Percentiles rank a stretch among this genome's conserved stretches.
Evolutionary conservation across 2,888 invertebrate genomes (phyloP).

Genomic region (Linnaemya vulpina): DNA sequence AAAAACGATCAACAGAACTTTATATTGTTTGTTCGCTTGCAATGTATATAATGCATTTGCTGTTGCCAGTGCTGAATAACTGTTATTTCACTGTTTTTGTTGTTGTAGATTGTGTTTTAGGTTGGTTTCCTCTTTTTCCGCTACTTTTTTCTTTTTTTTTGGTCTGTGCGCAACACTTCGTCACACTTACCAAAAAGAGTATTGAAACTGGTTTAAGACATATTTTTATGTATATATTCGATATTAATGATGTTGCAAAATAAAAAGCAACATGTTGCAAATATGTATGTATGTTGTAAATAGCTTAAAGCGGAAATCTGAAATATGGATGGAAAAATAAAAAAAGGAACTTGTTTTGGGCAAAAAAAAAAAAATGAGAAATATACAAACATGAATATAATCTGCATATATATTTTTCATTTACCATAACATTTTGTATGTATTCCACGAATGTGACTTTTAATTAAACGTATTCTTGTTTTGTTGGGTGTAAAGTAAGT

Average conservation of each 20-base stretch:
- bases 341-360: too few relatives aligned
- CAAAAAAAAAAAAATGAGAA: too few relatives aligned
- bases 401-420: too few relatives aligned
- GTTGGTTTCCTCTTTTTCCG: slow-evolving; percentile 62
- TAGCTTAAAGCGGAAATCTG: too few relatives aligned
- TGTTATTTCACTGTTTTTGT: slow-evolving; percentile 48
- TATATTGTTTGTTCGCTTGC: slow-evolving; percentile 21
- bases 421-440: too few relatives aligned
- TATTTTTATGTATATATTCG: background rate
- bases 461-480: too few relatives aligned
- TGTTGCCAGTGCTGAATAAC: slow-evolving; percentile 48
- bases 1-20: slow-evolving; percentile 19
- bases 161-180: slow-evolving; percentile 3
- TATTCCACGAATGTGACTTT: too few relatives aligned
- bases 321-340: too few relatives aligned
- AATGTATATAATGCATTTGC: slow-evolving; percentile 49
- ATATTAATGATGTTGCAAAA: slow-evolving; percentile 1
- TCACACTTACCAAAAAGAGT: slow-evolving; percentile 33
- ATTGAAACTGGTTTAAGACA: slow-evolving; percentile 34
- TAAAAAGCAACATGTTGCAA: slow-evolving; percentile 55
- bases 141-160: slow-evolving; percentile 35
- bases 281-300: background rate
- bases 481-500: too few relatives aligned
- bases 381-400: too few relatives aligned
- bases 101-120: slow-evolving; percentile 38